Evolutionary conservation across 2,888 invertebrate species (phyloP).

Genomic region (Trimorus sp.): DNA sequence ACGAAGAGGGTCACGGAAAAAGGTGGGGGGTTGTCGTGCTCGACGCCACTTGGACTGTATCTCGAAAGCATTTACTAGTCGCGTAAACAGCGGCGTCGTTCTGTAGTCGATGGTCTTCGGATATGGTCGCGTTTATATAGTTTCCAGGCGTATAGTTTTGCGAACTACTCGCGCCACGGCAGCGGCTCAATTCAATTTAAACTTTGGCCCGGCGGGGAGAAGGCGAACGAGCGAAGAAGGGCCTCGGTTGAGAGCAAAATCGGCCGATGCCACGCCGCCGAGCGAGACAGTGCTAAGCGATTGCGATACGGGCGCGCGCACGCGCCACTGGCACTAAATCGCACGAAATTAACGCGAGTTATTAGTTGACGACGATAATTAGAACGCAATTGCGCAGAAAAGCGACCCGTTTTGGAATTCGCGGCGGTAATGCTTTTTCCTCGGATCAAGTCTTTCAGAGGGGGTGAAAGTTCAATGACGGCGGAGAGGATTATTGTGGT

Average conservation of each 20-base stretch:
- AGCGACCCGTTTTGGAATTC: constrained; percentile 69
- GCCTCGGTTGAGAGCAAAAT: constrained; percentile 39
- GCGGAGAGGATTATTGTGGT: too few relatives aligned
- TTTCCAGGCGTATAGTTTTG: constrained; percentile 74
- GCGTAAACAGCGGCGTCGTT: constrained; percentile 79
- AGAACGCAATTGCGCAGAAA: constrained; percentile 81
- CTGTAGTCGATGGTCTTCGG: constrained; percentile 80
- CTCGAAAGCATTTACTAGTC: constrained; percentile 78
- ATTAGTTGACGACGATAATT: constrained; percentile 81
- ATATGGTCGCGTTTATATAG: constrained; percentile 74
- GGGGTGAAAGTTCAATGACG: too few relatives aligned
- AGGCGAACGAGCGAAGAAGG: constrained; percentile 43
- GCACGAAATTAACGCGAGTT: constrained; percentile 81
- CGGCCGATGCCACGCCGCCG: constrained; percentile 40
- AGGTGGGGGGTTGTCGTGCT: constrained; percentile 68
- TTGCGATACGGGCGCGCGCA: constrained; percentile 67
- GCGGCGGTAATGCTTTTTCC: constrained; percentile 53
- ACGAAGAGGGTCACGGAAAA: constrained; percentile 64
- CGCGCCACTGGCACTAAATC: constrained; percentile 78
- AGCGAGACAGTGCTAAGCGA: constrained; percentile 43
- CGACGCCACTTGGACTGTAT: constrained; percentile 78
- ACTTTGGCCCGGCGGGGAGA: constrained; percentile 74
- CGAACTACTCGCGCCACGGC: constrained; percentile 77
- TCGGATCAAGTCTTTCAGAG: constrained; percentile 9
- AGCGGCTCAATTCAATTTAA: constrained; percentile 81